phyloP scores from a whole-genome alignment of 2,113 vertebrate genomes.

The Microcebus ravelobensis region DNA sequence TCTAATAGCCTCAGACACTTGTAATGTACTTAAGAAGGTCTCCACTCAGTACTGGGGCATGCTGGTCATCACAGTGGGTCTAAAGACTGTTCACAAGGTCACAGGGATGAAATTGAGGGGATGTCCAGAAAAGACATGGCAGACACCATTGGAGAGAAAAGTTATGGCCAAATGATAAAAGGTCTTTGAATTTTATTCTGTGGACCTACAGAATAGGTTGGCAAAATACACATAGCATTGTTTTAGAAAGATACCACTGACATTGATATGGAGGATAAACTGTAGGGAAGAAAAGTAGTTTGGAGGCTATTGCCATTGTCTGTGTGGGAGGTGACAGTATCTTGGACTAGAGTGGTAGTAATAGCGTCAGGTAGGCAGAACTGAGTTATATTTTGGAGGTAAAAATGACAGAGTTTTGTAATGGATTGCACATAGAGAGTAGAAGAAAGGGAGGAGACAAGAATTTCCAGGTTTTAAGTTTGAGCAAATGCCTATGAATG shows the following conservation, averaged over 20 bases:
- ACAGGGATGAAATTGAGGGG: background rate
- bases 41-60: background rate
- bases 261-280: background rate
- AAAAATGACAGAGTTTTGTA: background rate
- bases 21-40: background rate
- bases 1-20: background rate
- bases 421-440: background rate
- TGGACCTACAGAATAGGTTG: background rate
- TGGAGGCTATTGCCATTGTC: background rate
- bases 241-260: slow-evolving; percentile 3
- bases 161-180: slow-evolving; percentile 2
- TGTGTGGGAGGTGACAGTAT: background rate
- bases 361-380: background rate
- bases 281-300: background rate
- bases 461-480: slow-evolving; percentile 12
- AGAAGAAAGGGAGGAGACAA: background rate
- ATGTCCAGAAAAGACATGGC: background rate
- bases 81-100: background rate
- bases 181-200: slow-evolving; percentile 30
- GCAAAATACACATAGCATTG: background rate
- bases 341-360: background rate
- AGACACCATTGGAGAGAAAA: background rate
- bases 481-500: slow-evolving; percentile 27
- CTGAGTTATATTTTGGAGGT: background rate
- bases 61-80: background rate